Evolutionary conservation across 2,113 vertebrate species (phyloP).

Genomic region (Phyllopteryx taeniolatus): DNA sequence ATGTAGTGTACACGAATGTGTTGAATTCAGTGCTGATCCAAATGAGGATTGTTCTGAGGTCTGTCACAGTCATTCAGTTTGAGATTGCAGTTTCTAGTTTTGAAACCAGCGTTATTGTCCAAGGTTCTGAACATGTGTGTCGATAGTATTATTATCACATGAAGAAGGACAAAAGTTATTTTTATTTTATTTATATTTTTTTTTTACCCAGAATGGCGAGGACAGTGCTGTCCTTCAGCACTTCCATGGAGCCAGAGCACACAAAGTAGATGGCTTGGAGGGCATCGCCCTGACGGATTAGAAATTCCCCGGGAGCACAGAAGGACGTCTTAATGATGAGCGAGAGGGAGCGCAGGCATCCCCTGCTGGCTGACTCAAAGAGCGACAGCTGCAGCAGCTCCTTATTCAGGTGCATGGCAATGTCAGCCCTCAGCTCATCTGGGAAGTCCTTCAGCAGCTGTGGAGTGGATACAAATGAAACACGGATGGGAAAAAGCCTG

Average conservation of each 20-base stretch:
- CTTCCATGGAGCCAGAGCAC: constrained; percentile 77
- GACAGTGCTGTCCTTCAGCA: constrained; percentile 75
- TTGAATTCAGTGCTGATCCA: background rate
- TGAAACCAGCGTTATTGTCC: constrained; percentile 5
- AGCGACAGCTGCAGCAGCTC: constrained; percentile 75
- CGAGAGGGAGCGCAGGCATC: constrained; percentile 75
- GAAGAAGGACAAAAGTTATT: background rate
- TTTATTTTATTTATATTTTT: background rate
- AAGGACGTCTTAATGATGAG: constrained; percentile 78
- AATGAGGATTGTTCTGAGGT: background rate
- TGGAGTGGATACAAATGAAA: background rate
- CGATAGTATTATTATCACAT: background rate
- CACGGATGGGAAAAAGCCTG: background rate
- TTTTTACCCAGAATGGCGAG: constrained; percentile 71
- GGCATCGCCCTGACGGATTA: constrained; percentile 76
- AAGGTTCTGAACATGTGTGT: constrained; percentile 19
- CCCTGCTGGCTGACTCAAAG: constrained; percentile 76
- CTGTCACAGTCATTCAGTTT: background rate
- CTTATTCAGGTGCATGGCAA: constrained; percentile 77
- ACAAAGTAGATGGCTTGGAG: constrained; percentile 79
- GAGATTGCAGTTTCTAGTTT: background rate
- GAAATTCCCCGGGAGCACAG: constrained; percentile 75
- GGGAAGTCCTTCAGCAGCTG: constrained; percentile 77
- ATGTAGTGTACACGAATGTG: background rate
- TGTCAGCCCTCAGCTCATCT: constrained; percentile 74